phyloP scores from a whole-genome alignment of 1,140 invertebrate species.

The Ridgeia piscesae region DNA sequence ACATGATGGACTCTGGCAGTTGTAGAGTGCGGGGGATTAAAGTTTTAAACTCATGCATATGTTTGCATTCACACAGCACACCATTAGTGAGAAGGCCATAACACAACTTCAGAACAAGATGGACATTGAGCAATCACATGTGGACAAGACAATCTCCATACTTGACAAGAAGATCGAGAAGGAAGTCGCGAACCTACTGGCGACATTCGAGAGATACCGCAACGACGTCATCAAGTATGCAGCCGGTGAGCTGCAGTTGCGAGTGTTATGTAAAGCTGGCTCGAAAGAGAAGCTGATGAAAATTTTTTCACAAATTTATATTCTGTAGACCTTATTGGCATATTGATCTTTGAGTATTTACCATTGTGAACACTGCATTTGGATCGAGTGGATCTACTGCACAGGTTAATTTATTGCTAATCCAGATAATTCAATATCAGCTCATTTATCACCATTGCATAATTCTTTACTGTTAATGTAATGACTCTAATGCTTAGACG shows the following conservation, averaged over 20 bases:
- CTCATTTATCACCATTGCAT: too few species aligned
- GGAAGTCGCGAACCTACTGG: slow-evolving; percentile 52
- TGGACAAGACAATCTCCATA: slow-evolving; percentile 21
- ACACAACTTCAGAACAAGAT: slow-evolving; percentile 32
- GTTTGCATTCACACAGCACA: slow-evolving; percentile 40
- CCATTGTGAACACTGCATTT: too few species aligned
- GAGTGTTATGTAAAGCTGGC: too few species aligned
- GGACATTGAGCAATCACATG: slow-evolving; percentile 25
- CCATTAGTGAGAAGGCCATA: slow-evolving; percentile 47
- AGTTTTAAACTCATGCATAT: slow-evolving; percentile 4
- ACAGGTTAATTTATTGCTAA: too few species aligned
- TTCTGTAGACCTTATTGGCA: too few species aligned
- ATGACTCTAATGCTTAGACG: too few species aligned
- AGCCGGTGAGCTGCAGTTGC: slow-evolving; percentile 36
- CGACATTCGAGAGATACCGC: slow-evolving; percentile 51
- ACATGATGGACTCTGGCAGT: neutral
- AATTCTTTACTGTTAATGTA: too few species aligned
- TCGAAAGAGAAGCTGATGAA: too few species aligned
- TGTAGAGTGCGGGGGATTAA: neutral
- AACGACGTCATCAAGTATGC: slow-evolving; percentile 54
- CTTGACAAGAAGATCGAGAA: slow-evolving; percentile 54
- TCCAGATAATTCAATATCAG: too few species aligned
- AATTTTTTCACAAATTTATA: too few species aligned
- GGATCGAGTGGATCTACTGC: too few species aligned
- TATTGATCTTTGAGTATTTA: too few species aligned